These are phyloP conservation scores for Neolamprologus cancellatus DNA, from an alignment of 2,113 vertebrate genomes.

Conservation along the genomic window DNA sequence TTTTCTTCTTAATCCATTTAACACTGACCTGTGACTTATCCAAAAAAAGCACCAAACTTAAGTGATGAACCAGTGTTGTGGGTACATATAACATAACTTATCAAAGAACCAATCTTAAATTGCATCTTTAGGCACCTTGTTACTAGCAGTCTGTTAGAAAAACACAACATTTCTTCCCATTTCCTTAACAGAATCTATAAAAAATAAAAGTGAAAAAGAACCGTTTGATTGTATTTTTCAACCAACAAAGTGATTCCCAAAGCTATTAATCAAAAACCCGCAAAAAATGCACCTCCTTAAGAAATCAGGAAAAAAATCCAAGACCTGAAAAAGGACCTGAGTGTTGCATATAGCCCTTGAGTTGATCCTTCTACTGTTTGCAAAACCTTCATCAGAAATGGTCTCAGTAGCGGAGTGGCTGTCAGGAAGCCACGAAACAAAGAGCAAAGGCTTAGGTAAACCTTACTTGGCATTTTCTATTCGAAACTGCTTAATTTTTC, in stretches of 20 bases:
- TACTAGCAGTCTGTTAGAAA: neutral
- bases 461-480: neutral
- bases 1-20: neutral
- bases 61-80: neutral
- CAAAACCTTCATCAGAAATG: neutral
- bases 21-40: neutral
- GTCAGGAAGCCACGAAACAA: neutral
- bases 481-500: neutral
- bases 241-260: neutral
- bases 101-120: neutral
- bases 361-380: neutral
- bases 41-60: neutral
- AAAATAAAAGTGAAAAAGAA: neutral
- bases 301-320: neutral
- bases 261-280: neutral
- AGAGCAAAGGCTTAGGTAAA: neutral
- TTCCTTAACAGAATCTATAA: neutral
- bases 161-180: neutral
- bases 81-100: neutral
- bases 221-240: neutral
- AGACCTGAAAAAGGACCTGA: neutral
- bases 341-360: neutral
- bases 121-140: neutral
- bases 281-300: neutral
- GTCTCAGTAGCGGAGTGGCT: neutral